A percentile compares a stretch with the other conserved stretches of the same genome.
phyloP scores from a whole-genome alignment of 2,113 vertebrate genomes.

The Arizona elegans region DNA sequence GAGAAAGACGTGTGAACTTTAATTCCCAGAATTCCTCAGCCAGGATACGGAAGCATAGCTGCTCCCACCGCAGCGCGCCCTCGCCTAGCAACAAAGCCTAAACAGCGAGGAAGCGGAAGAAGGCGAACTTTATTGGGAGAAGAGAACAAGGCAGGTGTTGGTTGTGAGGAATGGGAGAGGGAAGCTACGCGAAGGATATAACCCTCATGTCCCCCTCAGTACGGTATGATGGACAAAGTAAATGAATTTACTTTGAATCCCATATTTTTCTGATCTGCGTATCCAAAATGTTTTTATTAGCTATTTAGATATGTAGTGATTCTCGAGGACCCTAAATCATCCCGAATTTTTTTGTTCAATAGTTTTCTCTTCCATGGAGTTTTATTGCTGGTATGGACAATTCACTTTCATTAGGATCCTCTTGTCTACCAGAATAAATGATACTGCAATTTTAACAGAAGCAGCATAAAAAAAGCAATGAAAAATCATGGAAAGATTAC shows the following conservation, averaged over 20 bases:
- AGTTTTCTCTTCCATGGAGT: not conserved
- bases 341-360: not conserved
- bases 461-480: no score
- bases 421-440: no score
- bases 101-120: rapidly evolving
- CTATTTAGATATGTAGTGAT: not conserved
- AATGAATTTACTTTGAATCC: not conserved
- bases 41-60: not conserved
- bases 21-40: not conserved
- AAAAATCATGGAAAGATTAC: no score
- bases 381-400: not conserved
- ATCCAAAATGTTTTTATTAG: not conserved
- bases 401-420: no score
- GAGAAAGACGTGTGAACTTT: not conserved
- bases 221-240: slow-evolving; percentile 1
- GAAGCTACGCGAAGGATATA: not conserved
- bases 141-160: not conserved
- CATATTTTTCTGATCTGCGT: not conserved
- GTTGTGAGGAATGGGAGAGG: not conserved
- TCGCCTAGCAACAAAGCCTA: slow-evolving; percentile 17
- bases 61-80: not conserved
- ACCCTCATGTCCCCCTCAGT: not conserved
- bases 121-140: not conserved
- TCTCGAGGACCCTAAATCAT: not conserved
- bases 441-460: no score